A percentile compares a stretch with the other conserved stretches of the same genome.
Conservation (phyloP, 2,888 invertebrate genomes). For the Hyposoter dolosus region DNA sequence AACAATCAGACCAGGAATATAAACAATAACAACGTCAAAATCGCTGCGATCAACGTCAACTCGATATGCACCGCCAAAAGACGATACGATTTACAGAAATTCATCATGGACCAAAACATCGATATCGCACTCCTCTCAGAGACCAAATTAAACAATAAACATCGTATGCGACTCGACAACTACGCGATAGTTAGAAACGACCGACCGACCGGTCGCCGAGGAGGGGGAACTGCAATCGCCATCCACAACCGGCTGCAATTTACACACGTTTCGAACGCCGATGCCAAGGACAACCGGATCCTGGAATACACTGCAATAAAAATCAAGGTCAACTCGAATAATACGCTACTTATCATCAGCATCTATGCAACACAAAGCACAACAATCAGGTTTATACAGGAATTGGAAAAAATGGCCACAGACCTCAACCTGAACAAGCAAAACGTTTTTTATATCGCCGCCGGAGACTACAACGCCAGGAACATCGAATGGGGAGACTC, state of each 20-base stretch:
- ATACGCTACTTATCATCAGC: no score
- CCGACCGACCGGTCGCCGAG: conserved; percentile 20
- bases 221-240: conserved; percentile 56
- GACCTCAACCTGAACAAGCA: background rate
- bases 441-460: conserved; percentile 43
- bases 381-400: conserved; percentile 24
- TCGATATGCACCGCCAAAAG: conserved; percentile 39
- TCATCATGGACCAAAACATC: conserved; percentile 5
- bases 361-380: conserved; percentile 4
- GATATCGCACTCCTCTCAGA: conserved; percentile 44
- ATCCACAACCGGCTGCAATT: conserved; percentile 24
- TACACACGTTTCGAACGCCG: conserved; percentile 8
- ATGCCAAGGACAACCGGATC: background rate
- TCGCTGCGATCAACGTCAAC: conserved; percentile 46
- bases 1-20: background rate
- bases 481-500: conserved; percentile 45
- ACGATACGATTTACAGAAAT: conserved; percentile 44
- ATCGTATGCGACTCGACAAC: conserved; percentile 4
- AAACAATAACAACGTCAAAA: background rate
- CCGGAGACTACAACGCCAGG: conserved; percentile 57
- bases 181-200: conserved; percentile 38
- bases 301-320: no score
- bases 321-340: no score
- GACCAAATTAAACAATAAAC: conserved; percentile 54
- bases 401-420: conserved; percentile 38